Conservation (phyloP, 2,888 invertebrate genomes). For the Tetheella fluctuosa region DNA sequence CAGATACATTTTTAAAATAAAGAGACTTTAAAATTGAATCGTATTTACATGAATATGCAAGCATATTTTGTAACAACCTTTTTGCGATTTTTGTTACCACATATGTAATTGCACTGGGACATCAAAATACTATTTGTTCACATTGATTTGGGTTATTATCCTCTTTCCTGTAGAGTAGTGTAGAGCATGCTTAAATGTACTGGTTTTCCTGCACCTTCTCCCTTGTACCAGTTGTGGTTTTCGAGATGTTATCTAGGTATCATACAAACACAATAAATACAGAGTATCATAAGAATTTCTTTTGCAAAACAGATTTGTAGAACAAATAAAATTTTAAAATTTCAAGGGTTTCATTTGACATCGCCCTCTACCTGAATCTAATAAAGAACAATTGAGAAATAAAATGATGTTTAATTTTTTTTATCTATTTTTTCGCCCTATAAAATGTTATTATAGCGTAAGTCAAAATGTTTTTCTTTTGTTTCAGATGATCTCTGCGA, state of each 20-base stretch:
- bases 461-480: conserved; percentile 63
- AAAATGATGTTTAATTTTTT: conserved; percentile 79
- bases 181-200: conserved; percentile 24
- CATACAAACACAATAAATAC: background rate
- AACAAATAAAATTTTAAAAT: conserved; percentile 70
- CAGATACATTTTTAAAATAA: no score
- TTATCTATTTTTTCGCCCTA: conserved; percentile 46
- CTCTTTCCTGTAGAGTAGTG: background rate
- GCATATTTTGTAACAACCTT: background rate
- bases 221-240: conserved; percentile 42
- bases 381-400: conserved; percentile 77
- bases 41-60: background rate
- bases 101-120: background rate
- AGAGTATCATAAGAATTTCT: conserved; percentile 10
- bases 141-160: background rate
- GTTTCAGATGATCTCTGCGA: conserved; percentile 75
- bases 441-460: conserved; percentile 28
- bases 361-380: conserved; percentile 65
- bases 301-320: conserved; percentile 45
- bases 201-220: conserved; percentile 23
- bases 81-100: conserved; percentile 11
- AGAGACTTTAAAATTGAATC: no score
- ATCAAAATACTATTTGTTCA: background rate
- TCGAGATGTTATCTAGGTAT: background rate
- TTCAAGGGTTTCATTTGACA: conserved; percentile 79